These are phyloP conservation scores for Cuniculus paca DNA, from an alignment of 2,797 vertebrate genomes.

Conservation along the genomic window DNA sequence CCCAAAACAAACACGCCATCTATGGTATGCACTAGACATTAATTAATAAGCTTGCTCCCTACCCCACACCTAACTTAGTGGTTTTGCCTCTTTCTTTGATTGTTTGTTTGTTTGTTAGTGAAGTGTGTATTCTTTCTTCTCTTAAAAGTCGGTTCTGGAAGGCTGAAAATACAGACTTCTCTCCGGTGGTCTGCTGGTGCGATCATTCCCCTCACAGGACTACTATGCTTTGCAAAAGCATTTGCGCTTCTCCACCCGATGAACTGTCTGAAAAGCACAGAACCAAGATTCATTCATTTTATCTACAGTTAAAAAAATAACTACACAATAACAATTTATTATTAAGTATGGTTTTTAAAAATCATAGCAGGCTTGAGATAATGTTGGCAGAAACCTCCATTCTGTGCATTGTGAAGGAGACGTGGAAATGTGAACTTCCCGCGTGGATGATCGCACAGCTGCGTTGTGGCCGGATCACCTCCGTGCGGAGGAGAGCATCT, in stretches of 20 bases:
- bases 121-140: background rate
- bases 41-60: background rate
- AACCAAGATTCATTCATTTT: slow-evolving; percentile 8
- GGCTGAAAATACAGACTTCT: background rate
- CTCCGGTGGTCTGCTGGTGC: background rate
- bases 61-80: background rate
- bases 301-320: slow-evolving; percentile 42
- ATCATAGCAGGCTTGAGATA: background rate
- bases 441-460: background rate
- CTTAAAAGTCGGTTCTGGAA: background rate
- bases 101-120: background rate
- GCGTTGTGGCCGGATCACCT: background rate
- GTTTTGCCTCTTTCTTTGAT: slow-evolving; percentile 26
- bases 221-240: background rate
- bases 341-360: background rate
- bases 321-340: slow-evolving; percentile 17
- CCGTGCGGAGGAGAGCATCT: background rate
- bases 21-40: background rate
- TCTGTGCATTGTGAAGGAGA: background rate
- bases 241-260: background rate
- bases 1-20: slow-evolving; percentile 9
- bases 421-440: background rate
- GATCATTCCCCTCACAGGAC: background rate
- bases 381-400: background rate
- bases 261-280: background rate